Conservation (phyloP, 2,888 invertebrate species). For the Syrphus vitripennis region DNA sequence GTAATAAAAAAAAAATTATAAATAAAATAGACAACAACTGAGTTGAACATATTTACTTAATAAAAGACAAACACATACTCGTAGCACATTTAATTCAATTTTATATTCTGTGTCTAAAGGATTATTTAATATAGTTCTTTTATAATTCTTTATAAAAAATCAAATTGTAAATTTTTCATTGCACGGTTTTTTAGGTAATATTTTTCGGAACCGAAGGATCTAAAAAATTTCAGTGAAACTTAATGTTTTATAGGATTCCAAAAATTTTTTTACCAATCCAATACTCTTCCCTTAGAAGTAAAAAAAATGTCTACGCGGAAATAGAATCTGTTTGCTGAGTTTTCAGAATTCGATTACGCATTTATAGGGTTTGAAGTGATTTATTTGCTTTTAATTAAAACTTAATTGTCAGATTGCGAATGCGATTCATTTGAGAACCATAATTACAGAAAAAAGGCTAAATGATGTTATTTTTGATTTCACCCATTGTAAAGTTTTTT, state of each 20-base stretch:
- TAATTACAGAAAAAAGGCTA: not conserved
- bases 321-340: not conserved
- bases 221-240: too few relatives aligned
- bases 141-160: too few relatives aligned
- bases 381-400: conserved; percentile 52
- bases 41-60: not conserved
- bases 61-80: too few relatives aligned
- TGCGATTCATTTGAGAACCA: not conserved
- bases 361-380: conserved; percentile 3
- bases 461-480: not conserved
- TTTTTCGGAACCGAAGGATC: too few relatives aligned
- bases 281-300: not conserved
- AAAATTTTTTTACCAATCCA: not conserved
- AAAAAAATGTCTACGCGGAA: not conserved
- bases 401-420: conserved; percentile 28
- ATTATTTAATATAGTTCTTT: too few relatives aligned
- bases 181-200: too few relatives aligned
- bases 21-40: not conserved
- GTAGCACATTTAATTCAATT: too few relatives aligned
- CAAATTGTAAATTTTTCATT: too few relatives aligned
- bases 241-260: too few relatives aligned
- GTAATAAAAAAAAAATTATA: not conserved
- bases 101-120: too few relatives aligned
- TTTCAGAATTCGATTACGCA: not conserved
- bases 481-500: not conserved